A percentile compares a stretch with the other conserved stretches of the same genome.
Evolutionary conservation across 2,113 vertebrate species (phyloP).

Genomic region (Sciurus niger): DNA sequence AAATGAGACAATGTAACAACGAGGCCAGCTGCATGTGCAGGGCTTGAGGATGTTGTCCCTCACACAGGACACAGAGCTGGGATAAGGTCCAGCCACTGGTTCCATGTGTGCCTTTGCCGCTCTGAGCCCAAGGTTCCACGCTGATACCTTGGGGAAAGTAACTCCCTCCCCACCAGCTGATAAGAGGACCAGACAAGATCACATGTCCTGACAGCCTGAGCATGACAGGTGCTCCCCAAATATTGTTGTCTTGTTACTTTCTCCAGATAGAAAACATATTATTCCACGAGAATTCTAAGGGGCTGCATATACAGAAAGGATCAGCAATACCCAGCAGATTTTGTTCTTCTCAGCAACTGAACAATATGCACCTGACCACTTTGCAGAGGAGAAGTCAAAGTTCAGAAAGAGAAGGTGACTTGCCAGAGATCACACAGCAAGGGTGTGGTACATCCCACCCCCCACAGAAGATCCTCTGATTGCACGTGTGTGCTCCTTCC

Average conservation of each 20-base stretch:
- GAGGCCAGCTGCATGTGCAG: accelerated
- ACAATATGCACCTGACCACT: not conserved
- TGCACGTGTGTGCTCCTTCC: not conserved
- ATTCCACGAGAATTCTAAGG: not conserved
- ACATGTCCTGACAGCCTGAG: not conserved
- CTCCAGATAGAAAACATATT: not conserved
- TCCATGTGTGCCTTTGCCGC: not conserved
- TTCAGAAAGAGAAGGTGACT: not conserved
- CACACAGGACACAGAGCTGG: no score
- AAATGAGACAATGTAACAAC: accelerated
- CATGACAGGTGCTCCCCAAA: not conserved
- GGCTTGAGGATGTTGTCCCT: not conserved
- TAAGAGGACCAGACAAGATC: not conserved
- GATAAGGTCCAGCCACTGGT: not conserved
- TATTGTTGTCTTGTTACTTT: not conserved
- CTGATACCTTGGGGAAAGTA: not conserved
- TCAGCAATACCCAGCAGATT: not conserved
- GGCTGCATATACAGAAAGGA: accelerated
- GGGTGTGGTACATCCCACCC: not conserved
- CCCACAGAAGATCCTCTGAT: not conserved
- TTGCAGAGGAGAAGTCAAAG: not conserved
- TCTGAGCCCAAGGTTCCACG: not conserved
- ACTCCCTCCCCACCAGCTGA: not conserved
- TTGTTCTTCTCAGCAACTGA: not conserved
- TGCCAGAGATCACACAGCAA: not conserved